Evolutionary conservation across 2,888 invertebrate species (phyloP).

Genomic region (Tuberolachnus salignus): DNA sequence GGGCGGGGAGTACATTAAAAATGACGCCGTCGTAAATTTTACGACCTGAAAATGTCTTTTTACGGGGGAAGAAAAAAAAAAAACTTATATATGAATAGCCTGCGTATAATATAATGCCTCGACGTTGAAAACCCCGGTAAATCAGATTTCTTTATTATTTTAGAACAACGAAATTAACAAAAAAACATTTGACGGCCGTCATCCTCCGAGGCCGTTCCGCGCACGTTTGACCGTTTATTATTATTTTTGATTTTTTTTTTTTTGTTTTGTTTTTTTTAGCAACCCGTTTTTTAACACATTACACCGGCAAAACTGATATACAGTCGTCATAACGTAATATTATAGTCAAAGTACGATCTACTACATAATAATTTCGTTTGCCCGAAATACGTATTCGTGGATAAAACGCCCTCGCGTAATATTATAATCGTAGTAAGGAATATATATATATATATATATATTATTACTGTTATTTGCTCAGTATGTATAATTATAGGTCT

Average conservation of each 20-base stretch:
- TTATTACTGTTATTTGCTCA: no score
- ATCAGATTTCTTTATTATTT: constrained; percentile 13
- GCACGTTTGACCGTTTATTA: neutral
- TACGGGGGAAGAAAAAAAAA: constrained; percentile 17
- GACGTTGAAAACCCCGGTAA: constrained; percentile 18
- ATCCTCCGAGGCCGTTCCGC: neutral
- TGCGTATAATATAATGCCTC: constrained; percentile 14
- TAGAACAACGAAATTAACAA: neutral
- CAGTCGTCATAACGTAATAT: no score
- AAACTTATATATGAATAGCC: constrained; percentile 26
- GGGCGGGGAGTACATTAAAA: constrained; percentile 41
- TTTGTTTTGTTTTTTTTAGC: no score
- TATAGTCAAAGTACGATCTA: no score
- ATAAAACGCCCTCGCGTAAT: no score
- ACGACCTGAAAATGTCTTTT: constrained; percentile 2
- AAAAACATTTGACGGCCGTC: neutral
- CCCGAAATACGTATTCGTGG: no score
- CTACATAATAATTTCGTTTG: no score
- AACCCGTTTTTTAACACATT: no score
- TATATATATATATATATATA: no score
- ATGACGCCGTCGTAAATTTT: constrained; percentile 30
- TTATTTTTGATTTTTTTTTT: neutral
- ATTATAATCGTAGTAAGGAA: no score
- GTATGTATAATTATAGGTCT: no score
- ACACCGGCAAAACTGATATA: no score